phyloP scores from a whole-genome alignment of 2,113 vertebrate genomes.

The Pardalotus punctatus region DNA sequence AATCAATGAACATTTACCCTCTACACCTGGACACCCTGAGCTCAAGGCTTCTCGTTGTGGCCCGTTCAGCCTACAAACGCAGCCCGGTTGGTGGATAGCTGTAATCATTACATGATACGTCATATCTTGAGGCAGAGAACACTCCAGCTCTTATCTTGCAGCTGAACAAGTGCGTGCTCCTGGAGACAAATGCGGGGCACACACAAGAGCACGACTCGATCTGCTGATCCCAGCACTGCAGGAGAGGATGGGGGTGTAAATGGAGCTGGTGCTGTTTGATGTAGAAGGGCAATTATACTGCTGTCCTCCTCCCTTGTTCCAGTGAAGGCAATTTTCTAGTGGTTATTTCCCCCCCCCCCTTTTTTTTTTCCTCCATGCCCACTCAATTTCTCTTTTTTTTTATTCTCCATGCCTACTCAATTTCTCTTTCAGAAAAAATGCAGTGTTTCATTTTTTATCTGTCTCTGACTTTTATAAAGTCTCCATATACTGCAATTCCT shows the following conservation, averaged over 20 bases:
- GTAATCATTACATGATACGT: not conserved
- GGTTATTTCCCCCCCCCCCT: accelerated
- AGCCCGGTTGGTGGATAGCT: not conserved
- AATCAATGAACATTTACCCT: not conserved
- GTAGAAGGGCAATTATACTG: not conserved
- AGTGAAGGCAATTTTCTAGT: not conserved
- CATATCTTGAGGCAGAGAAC: not conserved
- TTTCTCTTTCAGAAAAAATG: not conserved
- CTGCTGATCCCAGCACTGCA: not conserved
- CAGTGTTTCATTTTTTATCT: not conserved
- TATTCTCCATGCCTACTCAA: not conserved
- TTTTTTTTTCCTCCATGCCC: too few species aligned
- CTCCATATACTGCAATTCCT: not conserved
- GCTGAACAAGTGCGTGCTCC: not conserved
- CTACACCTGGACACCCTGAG: not conserved
- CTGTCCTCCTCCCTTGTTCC: not conserved
- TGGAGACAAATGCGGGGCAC: not conserved
- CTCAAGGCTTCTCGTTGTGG: not conserved
- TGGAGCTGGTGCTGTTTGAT: not conserved
- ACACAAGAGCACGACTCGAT: accelerated
- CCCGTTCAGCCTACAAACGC: not conserved
- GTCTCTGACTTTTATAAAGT: not conserved
- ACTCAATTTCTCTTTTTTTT: not conserved
- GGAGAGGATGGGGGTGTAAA: accelerated
- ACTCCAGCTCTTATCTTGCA: not conserved